A percentile compares a stretch with the other conserved stretches of the same genome.
phyloP scores from a whole-genome alignment of 1,140 invertebrate genomes.

The Cherax quadricarinatus region DNA sequence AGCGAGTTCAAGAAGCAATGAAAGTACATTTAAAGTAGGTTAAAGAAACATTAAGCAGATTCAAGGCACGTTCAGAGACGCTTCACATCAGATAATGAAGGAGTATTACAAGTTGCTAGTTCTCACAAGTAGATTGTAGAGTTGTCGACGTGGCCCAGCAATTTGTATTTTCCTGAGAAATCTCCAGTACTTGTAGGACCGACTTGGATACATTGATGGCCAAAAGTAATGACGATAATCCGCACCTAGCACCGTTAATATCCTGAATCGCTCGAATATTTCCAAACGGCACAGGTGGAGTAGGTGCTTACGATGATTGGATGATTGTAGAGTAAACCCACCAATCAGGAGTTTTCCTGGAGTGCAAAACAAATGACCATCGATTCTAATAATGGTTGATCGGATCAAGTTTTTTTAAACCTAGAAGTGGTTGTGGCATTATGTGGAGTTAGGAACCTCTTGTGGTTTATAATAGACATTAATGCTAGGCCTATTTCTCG shows the following conservation, averaged over 20 bases:
- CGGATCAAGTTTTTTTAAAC: conserved; percentile 53
- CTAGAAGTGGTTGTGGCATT: conserved; percentile 47
- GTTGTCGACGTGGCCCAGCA: neutral
- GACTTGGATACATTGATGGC: conserved; percentile 62
- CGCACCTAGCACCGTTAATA: conserved; percentile 17
- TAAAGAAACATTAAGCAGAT: too few relatives aligned
- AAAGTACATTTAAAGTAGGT: too few relatives aligned
- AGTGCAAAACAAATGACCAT: conserved; percentile 59
- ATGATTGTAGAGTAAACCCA: conserved; percentile 57
- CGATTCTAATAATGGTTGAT: conserved; percentile 66
- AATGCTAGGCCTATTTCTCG: neutral
- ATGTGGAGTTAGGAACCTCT: neutral
- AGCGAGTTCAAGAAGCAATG: too few relatives aligned
- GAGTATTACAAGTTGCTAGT: too few relatives aligned
- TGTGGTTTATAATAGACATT: neutral
- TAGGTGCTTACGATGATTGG: conserved; percentile 65
- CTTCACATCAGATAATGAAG: too few relatives aligned
- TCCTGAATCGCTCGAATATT: conserved; percentile 43
- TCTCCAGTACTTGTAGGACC: neutral
- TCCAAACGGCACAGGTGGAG: neutral
- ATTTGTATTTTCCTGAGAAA: conserved; percentile 50
- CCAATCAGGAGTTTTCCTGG: conserved; percentile 51
- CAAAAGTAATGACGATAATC: conserved; percentile 55
- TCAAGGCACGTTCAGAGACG: too few relatives aligned
- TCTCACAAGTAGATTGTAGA: too few relatives aligned